phyloP scores from a whole-genome alignment of 2,113 vertebrate genomes.

The Platanista minor region DNA sequence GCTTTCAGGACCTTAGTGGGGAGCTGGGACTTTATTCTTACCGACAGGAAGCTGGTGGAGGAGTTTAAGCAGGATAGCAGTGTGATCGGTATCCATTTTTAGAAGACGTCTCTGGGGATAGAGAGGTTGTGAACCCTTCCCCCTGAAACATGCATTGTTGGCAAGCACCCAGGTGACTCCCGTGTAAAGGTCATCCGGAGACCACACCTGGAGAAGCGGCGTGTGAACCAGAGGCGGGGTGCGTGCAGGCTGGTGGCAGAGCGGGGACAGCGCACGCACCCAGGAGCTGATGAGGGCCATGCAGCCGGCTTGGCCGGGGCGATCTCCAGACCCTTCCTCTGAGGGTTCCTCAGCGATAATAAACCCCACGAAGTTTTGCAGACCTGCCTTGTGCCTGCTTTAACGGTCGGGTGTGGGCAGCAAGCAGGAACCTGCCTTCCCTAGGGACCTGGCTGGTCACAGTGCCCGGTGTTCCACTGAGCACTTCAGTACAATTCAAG shows the following conservation, averaged over 20 bases:
- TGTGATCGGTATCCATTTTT: not conserved
- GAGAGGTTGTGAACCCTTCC: not conserved
- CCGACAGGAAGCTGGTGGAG: not conserved
- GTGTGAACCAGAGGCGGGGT: not conserved
- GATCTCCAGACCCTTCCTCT: not conserved
- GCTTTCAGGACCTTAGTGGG: accelerated
- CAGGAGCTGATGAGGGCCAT: not conserved
- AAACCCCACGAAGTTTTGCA: not conserved
- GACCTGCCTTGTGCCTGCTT: not conserved
- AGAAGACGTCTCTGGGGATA: not conserved
- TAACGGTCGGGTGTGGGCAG: not conserved
- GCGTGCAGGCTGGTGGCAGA: not conserved
- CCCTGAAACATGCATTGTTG: not conserved
- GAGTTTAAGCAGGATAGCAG: not conserved
- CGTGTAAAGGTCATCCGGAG: not conserved
- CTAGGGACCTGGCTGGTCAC: not conserved
- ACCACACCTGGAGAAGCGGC: not conserved
- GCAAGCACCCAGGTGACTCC: not conserved
- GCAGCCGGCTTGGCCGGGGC: not conserved
- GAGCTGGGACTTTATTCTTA: not conserved
- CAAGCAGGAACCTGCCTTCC: too few species aligned
- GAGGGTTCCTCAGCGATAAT: not conserved
- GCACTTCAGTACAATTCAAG: not conserved
- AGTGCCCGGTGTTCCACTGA: not conserved
- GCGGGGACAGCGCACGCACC: not conserved